Evolutionary conservation across 2,113 vertebrate species (phyloP).

Genomic region (Gallinago paraguaiae): DNA sequence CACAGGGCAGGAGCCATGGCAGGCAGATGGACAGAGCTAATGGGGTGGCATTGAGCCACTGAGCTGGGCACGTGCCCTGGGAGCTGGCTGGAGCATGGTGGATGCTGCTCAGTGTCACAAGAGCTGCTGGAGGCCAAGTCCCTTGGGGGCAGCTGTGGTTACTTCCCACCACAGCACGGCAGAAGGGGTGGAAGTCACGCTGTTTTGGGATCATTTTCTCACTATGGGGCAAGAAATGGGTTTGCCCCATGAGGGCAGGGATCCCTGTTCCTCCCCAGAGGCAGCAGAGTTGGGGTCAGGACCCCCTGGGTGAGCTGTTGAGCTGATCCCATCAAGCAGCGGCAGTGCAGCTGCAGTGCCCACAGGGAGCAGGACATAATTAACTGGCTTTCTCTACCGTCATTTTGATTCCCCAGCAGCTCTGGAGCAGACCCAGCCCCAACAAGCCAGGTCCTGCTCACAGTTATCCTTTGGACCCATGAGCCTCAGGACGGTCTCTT

Average conservation of each 20-base stretch:
- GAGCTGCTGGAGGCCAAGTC: too few relatives aligned
- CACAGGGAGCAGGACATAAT: not conserved
- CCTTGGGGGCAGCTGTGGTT: not conserved
- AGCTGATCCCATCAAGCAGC: not conserved
- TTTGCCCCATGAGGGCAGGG: not conserved
- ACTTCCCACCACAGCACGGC: fast-evolving
- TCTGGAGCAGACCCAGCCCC: not conserved
- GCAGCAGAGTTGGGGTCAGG: not conserved
- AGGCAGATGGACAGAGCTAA: not conserved
- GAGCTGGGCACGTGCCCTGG: fast-evolving
- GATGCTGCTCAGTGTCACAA: not conserved
- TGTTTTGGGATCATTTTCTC: not conserved
- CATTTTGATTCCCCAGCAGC: not conserved
- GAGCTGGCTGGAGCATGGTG: not conserved
- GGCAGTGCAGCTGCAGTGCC: not conserved
- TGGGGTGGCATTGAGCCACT: fast-evolving
- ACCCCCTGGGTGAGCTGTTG: not conserved
- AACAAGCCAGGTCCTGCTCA: not conserved
- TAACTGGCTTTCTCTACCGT: too few relatives aligned
- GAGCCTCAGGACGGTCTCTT: fast-evolving
- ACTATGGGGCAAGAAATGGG: not conserved
- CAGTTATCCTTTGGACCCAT: fast-evolving
- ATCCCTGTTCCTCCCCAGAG: not conserved
- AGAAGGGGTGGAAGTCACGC: not conserved
- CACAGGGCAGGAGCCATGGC: not conserved